phyloP scores from a whole-genome alignment of 2,888 invertebrate genomes.

The Tetragonula carbonaria region DNA sequence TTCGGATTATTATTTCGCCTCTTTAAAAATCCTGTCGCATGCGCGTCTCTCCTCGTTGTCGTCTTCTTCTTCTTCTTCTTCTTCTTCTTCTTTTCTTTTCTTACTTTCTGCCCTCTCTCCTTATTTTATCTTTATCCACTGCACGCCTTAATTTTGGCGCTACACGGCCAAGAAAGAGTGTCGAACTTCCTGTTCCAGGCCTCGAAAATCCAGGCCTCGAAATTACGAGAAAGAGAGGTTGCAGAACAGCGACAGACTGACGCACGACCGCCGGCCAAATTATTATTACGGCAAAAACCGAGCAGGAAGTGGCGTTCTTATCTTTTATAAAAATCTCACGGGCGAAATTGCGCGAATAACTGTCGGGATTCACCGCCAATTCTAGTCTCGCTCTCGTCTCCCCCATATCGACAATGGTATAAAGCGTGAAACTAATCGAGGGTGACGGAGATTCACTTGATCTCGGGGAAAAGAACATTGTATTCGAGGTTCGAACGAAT shows the following conservation, averaged over 20 bases:
- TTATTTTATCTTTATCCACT: no score
- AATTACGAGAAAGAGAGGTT: slow-evolving; percentile 44
- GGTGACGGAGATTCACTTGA: neutral
- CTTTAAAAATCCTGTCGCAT: slow-evolving; percentile 35
- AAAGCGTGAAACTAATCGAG: slow-evolving; percentile 40
- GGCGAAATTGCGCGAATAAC: slow-evolving; percentile 61
- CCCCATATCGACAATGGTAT: neutral
- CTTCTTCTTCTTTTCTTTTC: neutral
- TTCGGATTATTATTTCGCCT: slow-evolving; percentile 46
- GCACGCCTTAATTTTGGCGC: slow-evolving; percentile 43
- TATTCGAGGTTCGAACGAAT: neutral
- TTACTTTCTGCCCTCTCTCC: neutral
- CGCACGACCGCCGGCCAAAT: slow-evolving; percentile 70
- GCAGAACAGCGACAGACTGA: slow-evolving; percentile 50
- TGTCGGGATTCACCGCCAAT: slow-evolving; percentile 40
- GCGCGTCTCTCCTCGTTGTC: neutral
- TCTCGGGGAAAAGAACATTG: neutral
- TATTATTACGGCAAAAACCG: slow-evolving; percentile 80
- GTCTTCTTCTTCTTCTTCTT: no score
- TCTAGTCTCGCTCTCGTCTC: neutral
- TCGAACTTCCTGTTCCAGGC: slow-evolving; percentile 57
- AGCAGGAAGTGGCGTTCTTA: slow-evolving; percentile 68
- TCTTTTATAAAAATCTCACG: slow-evolving; percentile 71
- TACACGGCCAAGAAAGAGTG: slow-evolving; percentile 41
- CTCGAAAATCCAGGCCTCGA: slow-evolving; percentile 27